Evolutionary conservation across 2,888 invertebrate species (phyloP).

Genomic region (Cyrtodaria siliqua): DNA sequence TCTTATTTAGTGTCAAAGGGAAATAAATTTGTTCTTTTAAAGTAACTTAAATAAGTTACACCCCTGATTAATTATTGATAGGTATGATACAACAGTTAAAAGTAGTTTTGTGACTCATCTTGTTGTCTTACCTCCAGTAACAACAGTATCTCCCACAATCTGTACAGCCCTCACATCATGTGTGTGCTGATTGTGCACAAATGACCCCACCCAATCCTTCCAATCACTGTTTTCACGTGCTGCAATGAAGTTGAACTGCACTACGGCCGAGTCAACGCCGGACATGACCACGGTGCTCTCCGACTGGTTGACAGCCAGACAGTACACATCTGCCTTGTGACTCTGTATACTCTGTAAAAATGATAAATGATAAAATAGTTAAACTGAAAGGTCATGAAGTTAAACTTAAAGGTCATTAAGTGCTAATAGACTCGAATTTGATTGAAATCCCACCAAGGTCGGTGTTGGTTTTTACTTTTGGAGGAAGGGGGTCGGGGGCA

Average conservation of each 20-base stretch:
- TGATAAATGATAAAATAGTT: no score
- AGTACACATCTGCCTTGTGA: slow-evolving; percentile 93
- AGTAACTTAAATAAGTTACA: no score
- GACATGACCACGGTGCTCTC: slow-evolving; percentile 80
- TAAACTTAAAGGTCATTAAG: no score
- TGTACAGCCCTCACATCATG: slow-evolving; percentile 94
- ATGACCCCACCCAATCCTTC: slow-evolving; percentile 91
- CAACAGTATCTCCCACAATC: slow-evolving; percentile 89
- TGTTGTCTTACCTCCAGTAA: slow-evolving; percentile 91
- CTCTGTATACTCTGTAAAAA: slow-evolving; percentile 88
- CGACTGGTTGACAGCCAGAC: slow-evolving; percentile 88
- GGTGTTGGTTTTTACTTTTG: no score
- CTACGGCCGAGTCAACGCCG: slow-evolving; percentile 92
- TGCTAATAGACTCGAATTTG: no score
- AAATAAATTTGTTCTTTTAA: no score
- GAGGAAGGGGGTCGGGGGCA: no score
- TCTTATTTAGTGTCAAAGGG: no score
- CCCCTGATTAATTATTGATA: no score
- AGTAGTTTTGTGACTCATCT: slow-evolving; percentile 13
- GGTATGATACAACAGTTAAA: background rate
- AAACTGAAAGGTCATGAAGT: no score
- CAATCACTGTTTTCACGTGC: slow-evolving; percentile 89
- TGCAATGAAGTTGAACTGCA: slow-evolving; percentile 88
- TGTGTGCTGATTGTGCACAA: slow-evolving; percentile 92
- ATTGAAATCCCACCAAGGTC: no score